Conservation (phyloP, 1,140 invertebrate species). For the Drosophila sproati region DNA sequence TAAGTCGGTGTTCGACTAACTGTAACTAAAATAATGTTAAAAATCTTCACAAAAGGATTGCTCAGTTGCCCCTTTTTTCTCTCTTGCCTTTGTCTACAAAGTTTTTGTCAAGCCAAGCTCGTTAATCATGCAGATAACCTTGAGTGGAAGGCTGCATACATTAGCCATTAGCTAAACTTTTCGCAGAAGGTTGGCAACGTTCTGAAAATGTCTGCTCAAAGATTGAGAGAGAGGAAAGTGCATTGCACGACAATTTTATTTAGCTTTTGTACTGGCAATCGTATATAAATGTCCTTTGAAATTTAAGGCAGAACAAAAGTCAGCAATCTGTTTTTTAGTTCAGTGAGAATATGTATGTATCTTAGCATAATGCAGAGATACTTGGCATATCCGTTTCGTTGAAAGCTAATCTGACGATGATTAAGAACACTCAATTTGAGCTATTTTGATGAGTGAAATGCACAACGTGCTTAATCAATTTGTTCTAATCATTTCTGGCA, state of each 20-base stretch:
- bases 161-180: slow-evolving; percentile 50
- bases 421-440: no score
- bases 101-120: slow-evolving; percentile 52
- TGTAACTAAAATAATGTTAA: neutral
- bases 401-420: no score
- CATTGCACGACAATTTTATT: neutral
- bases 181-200: slow-evolving; percentile 13
- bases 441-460: no score
- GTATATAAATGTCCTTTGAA: no score
- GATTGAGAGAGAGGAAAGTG: slow-evolving; percentile 1
- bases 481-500: no score
- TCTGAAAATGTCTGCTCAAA: slow-evolving; percentile 2
- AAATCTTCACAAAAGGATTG: slow-evolving; percentile 3
- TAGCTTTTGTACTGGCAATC: no score
- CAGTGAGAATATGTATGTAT: no score
- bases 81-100: slow-evolving; percentile 53
- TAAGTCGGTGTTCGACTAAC: neutral
- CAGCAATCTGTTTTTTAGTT: no score
- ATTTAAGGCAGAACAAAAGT: no score
- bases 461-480: no score
- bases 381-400: no score
- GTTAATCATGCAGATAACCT: slow-evolving; percentile 73
- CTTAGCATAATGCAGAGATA: no score
- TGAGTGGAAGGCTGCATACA: slow-evolving; percentile 49
- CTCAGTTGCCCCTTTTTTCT: slow-evolving; percentile 25